Conservation (phyloP, 2,888 invertebrate genomes). For the Hymenopus coronatus region DNA sequence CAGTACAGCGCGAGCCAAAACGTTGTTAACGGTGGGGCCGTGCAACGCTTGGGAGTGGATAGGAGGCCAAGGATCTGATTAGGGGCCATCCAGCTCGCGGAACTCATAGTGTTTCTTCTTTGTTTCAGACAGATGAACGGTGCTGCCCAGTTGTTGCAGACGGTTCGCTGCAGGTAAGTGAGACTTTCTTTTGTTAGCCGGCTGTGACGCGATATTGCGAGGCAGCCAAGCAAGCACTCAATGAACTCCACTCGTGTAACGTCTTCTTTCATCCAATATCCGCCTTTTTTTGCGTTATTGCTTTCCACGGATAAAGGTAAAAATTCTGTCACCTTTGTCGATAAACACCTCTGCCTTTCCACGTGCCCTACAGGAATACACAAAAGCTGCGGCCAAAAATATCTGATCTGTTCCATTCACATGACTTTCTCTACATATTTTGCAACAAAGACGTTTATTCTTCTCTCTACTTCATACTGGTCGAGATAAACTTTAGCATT, state of each 20-base stretch:
- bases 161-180: conserved; percentile 35
- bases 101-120: no score
- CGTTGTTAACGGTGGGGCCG: not conserved
- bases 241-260: not conserved
- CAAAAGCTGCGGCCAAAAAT: not conserved
- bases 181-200: conserved; percentile 22
- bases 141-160: conserved; percentile 37
- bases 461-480: no score
- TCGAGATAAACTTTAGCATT: no score
- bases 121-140: conserved; percentile 38
- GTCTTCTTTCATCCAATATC: not conserved
- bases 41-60: no score
- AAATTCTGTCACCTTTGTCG: not conserved
- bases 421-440: no score
- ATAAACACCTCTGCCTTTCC: not conserved
- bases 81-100: no score
- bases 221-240: not conserved
- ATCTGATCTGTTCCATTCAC: no score
- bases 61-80: no score
- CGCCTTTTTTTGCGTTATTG: not conserved
- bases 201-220: not conserved
- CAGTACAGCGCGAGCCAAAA: not conserved
- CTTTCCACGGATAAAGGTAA: not conserved
- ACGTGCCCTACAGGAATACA: not conserved
- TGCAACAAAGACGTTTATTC: no score